Percentiles rank a stretch among this genome's conserved stretches.
Conservation (phyloP, 2,888 invertebrate genomes). For the Prosopocoilus inquinatus region DNA sequence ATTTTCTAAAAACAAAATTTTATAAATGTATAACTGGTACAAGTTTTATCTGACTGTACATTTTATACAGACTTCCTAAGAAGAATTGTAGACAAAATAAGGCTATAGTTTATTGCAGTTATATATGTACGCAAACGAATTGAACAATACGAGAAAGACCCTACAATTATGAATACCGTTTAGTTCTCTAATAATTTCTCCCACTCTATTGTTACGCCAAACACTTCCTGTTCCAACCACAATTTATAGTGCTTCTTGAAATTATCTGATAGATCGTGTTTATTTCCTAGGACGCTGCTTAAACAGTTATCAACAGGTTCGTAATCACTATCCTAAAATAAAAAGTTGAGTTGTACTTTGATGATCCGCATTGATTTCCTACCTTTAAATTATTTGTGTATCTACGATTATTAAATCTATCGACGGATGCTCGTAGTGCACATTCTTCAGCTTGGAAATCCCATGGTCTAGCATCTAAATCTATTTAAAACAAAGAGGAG, state of each 20-base stretch:
- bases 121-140: neutral
- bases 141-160: neutral
- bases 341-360: neutral
- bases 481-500: slow-evolving; percentile 44
- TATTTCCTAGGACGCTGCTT: slow-evolving; percentile 75
- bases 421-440: slow-evolving; percentile 88
- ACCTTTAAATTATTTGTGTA: slow-evolving; percentile 55
- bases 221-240: slow-evolving; percentile 97
- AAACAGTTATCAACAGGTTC: slow-evolving; percentile 76
- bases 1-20: neutral
- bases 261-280: slow-evolving; percentile 84
- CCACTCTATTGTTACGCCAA: slow-evolving; percentile 81
- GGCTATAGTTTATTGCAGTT: slow-evolving; percentile 1
- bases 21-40: no score
- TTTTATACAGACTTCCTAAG: neutral
- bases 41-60: neutral
- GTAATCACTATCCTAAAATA: slow-evolving; percentile 57
- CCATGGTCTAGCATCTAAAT: slow-evolving; percentile 96
- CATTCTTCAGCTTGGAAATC: slow-evolving; percentile 98
- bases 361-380: slow-evolving; percentile 7
- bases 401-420: slow-evolving; percentile 91
- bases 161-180: neutral
- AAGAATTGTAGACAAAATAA: slow-evolving; percentile 3
- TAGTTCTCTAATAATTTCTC: slow-evolving; percentile 54
- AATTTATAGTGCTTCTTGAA: slow-evolving; percentile 90